Evolutionary conservation across 2,797 vertebrate genomes (phyloP), one percentile per base, ranked within the genome.

Genomic region (Australoheros facetus): DNA sequence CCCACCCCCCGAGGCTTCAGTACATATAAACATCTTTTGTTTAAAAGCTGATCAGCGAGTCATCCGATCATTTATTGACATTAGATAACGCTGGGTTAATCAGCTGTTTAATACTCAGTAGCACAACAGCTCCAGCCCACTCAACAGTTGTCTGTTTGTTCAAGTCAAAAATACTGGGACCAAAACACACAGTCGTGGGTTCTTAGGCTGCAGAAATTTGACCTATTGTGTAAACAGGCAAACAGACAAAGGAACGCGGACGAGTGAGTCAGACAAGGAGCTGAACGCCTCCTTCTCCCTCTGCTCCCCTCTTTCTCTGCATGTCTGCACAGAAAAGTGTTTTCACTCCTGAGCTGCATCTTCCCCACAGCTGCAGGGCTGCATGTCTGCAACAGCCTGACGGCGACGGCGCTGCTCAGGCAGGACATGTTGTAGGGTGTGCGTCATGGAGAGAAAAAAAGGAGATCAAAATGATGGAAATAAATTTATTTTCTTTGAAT

Each of bases 261-360:
- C 1, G 45, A 45, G 82, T 86, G 86, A 89, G 81, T 62, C 83
- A 77, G 77, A 78, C 84, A 45, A 72, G 84, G 85, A 84, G 10
- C 30, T 7, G 1, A 23, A 76, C 77, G 45, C 77, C 83, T 86
- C 78, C 73, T 81, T 21, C 75, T 71, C 34, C 17, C 72, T 56
- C 51, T 9, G 48, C 79, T 32, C 85, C 57, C 26, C 69, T 56
- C 51, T 10, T 37, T 30, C 69, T 55, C 80, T 45, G 53, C 70
- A 19, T 9, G 45, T 5, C 70, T 77, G 55, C 39, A 17, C 32
- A 72, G 23, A 77, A 17, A 48, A 72, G 51, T 28, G 77, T 32
- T 74, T 72, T 56, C 70, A 14, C 57, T 51, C 9, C 64, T 2
- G 14, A 76, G 82, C 42, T 12, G 21, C 3, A 30, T 0, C 59